phyloP scores from a whole-genome alignment of 2,888 invertebrate genomes.

The Drosophila falleni region DNA sequence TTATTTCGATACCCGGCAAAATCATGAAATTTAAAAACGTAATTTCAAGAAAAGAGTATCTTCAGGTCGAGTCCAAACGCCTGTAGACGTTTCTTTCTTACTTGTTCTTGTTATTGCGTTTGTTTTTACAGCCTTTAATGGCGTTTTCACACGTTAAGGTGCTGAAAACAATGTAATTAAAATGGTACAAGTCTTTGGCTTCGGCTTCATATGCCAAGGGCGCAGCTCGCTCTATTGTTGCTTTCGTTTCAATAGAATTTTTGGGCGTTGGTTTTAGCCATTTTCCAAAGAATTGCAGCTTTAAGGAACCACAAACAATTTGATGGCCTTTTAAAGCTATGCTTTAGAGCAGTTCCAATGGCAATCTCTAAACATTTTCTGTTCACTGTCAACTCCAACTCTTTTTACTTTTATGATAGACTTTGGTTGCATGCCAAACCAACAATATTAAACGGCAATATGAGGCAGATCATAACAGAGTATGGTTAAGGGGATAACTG shows the following conservation, averaged over 20 bases:
- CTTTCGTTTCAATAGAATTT: constrained; percentile 6
- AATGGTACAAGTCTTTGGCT: constrained; percentile 39
- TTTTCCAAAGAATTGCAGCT: not conserved
- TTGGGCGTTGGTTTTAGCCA: not conserved
- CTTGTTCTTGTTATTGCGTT: constrained; percentile 7
- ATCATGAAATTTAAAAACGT: not conserved
- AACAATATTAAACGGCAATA: constrained; percentile 60
- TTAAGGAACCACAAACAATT: not conserved
- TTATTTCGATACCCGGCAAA: no score
- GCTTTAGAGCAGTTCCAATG: not conserved
- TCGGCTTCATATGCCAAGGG: constrained; percentile 12
- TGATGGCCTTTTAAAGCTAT: constrained; percentile 6
- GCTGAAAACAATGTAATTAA: constrained; percentile 74
- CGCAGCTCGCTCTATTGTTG: constrained; percentile 1
- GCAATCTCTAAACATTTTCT: constrained; percentile 10
- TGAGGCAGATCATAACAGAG: constrained; percentile 47
- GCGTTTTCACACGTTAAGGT: constrained; percentile 70
- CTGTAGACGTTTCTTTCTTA: no score
- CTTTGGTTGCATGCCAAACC: constrained; percentile 22
- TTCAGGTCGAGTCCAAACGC: not conserved
- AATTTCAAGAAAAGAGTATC: not conserved
- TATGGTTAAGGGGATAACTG: constrained; percentile 27
- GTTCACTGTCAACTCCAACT: not conserved
- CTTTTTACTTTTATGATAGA: not conserved
- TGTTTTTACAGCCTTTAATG: constrained; percentile 41